phyloP scores from a whole-genome alignment of 2,113 vertebrate genomes.

The Menidia beryllina region DNA sequence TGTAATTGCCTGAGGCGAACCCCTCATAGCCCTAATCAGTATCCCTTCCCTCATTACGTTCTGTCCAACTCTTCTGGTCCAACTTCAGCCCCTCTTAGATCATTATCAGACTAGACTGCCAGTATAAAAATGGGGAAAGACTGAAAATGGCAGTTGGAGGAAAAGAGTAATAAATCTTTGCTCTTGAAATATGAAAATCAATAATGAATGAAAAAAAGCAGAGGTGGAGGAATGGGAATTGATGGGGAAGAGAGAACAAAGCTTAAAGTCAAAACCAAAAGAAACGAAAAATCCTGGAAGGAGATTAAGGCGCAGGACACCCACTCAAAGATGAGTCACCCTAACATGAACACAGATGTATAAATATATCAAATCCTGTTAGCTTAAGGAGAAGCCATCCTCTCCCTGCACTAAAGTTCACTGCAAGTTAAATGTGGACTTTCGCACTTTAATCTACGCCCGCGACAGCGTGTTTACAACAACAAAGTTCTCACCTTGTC shows the following conservation, averaged over 20 bases:
- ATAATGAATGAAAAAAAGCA: conserved; percentile 30
- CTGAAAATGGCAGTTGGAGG: conserved; percentile 9
- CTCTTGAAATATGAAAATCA: conserved; percentile 36
- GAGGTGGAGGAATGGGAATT: conserved; percentile 33
- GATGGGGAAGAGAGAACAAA: conserved; percentile 22
- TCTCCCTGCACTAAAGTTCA: conserved; percentile 28
- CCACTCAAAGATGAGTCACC: conserved; percentile 71
- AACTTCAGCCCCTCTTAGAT: conserved; percentile 14
- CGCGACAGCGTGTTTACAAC: conserved; percentile 19
- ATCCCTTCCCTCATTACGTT: conserved; percentile 34
- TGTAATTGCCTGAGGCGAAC: conserved; percentile 35
- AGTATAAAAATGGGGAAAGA: conserved; percentile 14
- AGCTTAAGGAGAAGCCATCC: conserved; percentile 42
- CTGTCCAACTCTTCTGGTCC: conserved; percentile 24
- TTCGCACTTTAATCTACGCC: conserved; percentile 18
- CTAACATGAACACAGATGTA: conserved; percentile 60
- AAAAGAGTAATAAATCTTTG: conserved; percentile 9
- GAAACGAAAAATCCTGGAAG: conserved; percentile 51
- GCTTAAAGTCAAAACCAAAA: conserved; percentile 21
- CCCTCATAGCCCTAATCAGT: conserved; percentile 31
- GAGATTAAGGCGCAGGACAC: conserved; percentile 68
- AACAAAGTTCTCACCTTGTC: background rate
- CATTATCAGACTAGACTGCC: conserved; percentile 29
- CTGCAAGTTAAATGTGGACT: conserved; percentile 25
- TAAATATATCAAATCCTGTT: conserved; percentile 68